Base-by-base conservation (phyloP, 2,888 invertebrate species). In the Trisateles emortualis region DNA sequence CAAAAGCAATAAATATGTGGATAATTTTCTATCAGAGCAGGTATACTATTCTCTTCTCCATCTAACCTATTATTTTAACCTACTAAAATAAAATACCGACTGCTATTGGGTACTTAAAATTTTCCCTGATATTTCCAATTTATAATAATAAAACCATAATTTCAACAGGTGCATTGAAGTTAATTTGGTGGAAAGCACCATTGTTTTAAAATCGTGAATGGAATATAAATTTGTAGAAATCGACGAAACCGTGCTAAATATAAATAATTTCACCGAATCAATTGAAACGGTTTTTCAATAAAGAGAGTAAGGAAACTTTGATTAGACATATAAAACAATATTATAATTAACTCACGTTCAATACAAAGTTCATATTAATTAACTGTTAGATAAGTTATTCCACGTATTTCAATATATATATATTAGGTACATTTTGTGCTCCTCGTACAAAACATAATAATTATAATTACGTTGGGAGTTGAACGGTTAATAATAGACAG, bases 151-250 rank as follows among this genome's bases (percentile, higher is more conserved):
- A 47, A 30, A 39, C 30, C n/a, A n/a, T n/a, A 38, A n/a, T 39
- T 40, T 16, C 2, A 14, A 14, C 11, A 26, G 14, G 24, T 19
- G 13, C 22, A 24, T 1, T 16, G 24, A 24, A 5, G 16, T 13
- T 11, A 3, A 35, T 6, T 24, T 24, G 22, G 13, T 39, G 13
- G 13, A 10, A 26, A 26, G 9, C 13, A 4, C 29, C 6, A 11
- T 22, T 0, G 9, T 17, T 14, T 47, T 24, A 5, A 39, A 11
- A 41, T 24, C 13, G 35, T 32, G 19, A n/a, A 42, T 24, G 16
- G 16, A 44, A 39, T 33, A 40, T 17, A 39, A 41, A 35, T 41
- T 48, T 49, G 38, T 22, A 30, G 38, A 43, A 43, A n/a, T 5
- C 30, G 43, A 39, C 26, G 38, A 42, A 36, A 22, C 36, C 3